Evolutionary conservation across 2,888 invertebrate species (phyloP), one percentile per base, ranked within the genome.

Genomic region (Cosmia pyralina): DNA sequence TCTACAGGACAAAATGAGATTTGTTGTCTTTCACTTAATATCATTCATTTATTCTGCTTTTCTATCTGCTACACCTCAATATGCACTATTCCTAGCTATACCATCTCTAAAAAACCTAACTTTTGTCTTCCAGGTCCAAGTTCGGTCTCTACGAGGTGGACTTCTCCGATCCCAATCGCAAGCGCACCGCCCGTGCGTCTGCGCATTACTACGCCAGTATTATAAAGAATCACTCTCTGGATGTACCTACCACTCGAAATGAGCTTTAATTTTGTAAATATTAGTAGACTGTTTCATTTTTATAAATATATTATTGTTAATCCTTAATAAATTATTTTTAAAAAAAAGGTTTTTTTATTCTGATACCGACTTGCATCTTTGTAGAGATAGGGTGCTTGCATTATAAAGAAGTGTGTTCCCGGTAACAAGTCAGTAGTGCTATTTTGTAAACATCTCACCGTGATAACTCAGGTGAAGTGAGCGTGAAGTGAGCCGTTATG

Each of bases 81-180:
- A 8, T 10, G 15, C n/a, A 41, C 15, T 38, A 28, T 28, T 46
- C 19, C 4, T 62, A 28, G 13, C 19, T 19, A 3, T 1, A 34
- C 10, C 34, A 34, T 34, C 28, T 55, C 11, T n/a, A n/a, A 52
- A 4, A 22, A 6, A 44, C 3, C 0, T 28, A 44, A 17, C 34
- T 41, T 70, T 57, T 38, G 28, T 64, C 11, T 85, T 89, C 19
- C 81, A 89, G 81, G 0, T n/a, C 53, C 6, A 86, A 82, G 48
- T 88, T 78, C 55, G 88, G 88, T 0, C 68, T 91, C 0, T 88
- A 89, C 66, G 70, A 86, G 48, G 90, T 91, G 19, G 82, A 91
- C 71, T 90, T 88, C 83, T 57, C 74, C 0, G 82, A 88, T n/a
- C 86, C 88, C 0, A 52, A 53, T 8, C 89, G 90, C 34, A 64